Evolutionary conservation across 2,113 vertebrate species (phyloP).

Genomic region (Eulemur macaco): DNA sequence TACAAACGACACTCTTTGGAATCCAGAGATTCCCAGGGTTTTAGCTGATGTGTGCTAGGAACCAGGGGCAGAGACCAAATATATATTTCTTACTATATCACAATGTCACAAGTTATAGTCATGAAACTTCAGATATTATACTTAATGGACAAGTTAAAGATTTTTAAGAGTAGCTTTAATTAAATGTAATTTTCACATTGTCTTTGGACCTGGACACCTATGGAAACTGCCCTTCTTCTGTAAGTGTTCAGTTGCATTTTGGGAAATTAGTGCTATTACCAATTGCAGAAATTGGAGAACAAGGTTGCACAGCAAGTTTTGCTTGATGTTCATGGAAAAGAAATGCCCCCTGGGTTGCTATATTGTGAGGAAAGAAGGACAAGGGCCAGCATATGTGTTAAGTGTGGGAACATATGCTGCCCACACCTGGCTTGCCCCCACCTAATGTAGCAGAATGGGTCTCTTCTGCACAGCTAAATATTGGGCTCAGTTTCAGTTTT

Average conservation of each 20-base stretch:
- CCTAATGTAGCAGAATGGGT: not conserved
- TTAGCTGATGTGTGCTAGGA: too few species aligned
- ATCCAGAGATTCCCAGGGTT: too few species aligned
- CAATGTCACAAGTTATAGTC: not conserved
- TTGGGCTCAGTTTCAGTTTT: not conserved
- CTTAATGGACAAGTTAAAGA: not conserved
- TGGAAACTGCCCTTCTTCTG: not conserved
- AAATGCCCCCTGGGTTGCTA: not conserved
- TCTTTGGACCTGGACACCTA: not conserved
- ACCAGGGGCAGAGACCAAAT: too few species aligned
- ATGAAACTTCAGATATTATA: not conserved
- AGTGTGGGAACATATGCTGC: not conserved
- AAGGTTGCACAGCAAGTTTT: not conserved
- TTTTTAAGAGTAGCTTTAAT: slow-evolving; percentile 4
- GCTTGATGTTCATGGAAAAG: not conserved
- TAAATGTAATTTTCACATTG: not conserved
- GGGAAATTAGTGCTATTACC: not conserved
- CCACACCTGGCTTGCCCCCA: not conserved
- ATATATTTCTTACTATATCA: not conserved
- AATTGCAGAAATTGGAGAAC: not conserved
- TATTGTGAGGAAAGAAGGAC: not conserved
- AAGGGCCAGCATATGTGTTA: not conserved
- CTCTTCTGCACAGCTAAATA: not conserved
- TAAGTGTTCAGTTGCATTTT: not conserved
- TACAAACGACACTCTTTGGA: too few species aligned